These are phyloP conservation scores for Lateolabrax maculatus DNA, from an alignment of 2,797 vertebrate genomes.

Conservation along the genomic window DNA sequence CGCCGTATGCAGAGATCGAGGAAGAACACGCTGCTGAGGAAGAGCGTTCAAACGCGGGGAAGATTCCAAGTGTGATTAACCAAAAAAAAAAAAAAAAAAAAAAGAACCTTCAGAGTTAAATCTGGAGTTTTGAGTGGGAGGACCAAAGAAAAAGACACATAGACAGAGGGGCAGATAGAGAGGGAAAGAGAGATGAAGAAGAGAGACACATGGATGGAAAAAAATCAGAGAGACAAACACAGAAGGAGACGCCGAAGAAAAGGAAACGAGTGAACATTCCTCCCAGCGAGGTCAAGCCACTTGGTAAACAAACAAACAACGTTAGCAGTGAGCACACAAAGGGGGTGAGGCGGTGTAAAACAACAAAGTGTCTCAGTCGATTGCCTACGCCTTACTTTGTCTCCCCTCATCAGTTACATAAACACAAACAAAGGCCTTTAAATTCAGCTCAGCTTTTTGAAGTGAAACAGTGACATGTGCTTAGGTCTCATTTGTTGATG, in stretches of 20 bases:
- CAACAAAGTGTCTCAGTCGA: slow-evolving; percentile 82
- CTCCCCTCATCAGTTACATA: slow-evolving; percentile 80
- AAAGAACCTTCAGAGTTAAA: slow-evolving; percentile 74
- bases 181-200: slow-evolving; percentile 31
- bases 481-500: slow-evolving; percentile 78
- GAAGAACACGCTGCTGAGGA: slow-evolving; percentile 59
- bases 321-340: slow-evolving; percentile 72
- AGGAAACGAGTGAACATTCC: slow-evolving; percentile 75
- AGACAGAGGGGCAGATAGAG: slow-evolving; percentile 64
- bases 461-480: slow-evolving; percentile 81
- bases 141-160: slow-evolving; percentile 74
- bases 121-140: slow-evolving; percentile 80
- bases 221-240: slow-evolving; percentile 76
- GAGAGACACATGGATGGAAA: slow-evolving; percentile 65
- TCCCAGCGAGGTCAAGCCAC: slow-evolving; percentile 78
- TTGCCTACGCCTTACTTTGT: slow-evolving; percentile 83
- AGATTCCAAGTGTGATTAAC: slow-evolving; percentile 80
- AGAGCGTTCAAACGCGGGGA: slow-evolving; percentile 69
- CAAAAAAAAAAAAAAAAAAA: too few relatives aligned
- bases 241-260: slow-evolving; percentile 59
- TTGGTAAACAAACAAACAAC: slow-evolving; percentile 81
- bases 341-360: slow-evolving; percentile 76
- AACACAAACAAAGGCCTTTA: slow-evolving; percentile 83
- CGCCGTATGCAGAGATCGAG: slow-evolving; percentile 49
- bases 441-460: slow-evolving; percentile 76